A percentile compares a stretch with the other conserved stretches of the same genome.
phyloP scores from a whole-genome alignment of 2,888 invertebrate genomes.

The Ephialtes manifestator region DNA sequence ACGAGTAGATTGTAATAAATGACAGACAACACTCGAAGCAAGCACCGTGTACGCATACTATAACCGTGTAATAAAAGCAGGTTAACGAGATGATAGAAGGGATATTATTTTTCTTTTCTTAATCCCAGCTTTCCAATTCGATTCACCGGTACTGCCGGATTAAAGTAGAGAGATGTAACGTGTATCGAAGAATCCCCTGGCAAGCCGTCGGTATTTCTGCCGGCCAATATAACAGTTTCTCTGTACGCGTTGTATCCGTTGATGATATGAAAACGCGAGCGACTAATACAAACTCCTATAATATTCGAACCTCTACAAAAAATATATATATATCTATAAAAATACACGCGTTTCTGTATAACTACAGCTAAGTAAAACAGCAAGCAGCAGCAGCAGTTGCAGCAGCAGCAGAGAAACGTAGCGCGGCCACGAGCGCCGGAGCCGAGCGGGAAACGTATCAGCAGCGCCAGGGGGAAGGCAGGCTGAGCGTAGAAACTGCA shows the following conservation, averaged over 20 bases:
- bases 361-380: constrained; percentile 1
- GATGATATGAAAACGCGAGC: constrained; percentile 3
- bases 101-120: constrained; percentile 2
- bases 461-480: constrained; percentile 59
- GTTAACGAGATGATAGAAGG: background rate
- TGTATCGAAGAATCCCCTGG: constrained; percentile 4
- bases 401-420: constrained; percentile 19
- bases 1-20: background rate
- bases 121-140: constrained; percentile 20
- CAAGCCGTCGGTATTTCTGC: constrained; percentile 24
- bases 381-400: constrained; percentile 11
- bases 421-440: constrained; percentile 42
- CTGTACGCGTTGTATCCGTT: background rate
- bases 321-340: background rate
- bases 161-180: background rate
- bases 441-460: constrained; percentile 62
- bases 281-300: constrained; percentile 28
- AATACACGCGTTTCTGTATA: background rate
- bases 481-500: constrained; percentile 55
- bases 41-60: background rate
- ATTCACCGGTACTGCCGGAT: constrained; percentile 15
- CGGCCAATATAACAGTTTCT: constrained; percentile 1
- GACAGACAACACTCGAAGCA: constrained; percentile 7
- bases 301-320: background rate
- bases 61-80: background rate